Conservation (phyloP, 2,797 vertebrate species). For the Catharus ustulatus region DNA sequence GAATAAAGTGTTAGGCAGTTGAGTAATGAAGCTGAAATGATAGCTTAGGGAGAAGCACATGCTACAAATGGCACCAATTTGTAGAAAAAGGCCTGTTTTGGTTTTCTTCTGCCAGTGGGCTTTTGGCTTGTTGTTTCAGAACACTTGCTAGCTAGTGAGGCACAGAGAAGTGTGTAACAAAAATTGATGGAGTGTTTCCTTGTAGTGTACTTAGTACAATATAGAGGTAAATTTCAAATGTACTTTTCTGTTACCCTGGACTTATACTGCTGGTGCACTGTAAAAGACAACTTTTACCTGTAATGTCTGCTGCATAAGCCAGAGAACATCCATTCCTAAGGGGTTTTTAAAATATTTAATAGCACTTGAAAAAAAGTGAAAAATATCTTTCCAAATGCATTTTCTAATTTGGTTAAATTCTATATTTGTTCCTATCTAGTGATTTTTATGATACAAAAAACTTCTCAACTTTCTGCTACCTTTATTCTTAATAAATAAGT, state of each 20-base stretch:
- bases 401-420: not conserved
- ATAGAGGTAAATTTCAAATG: not conserved
- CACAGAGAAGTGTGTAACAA: not conserved
- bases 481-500: not conserved
- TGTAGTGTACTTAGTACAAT: not conserved
- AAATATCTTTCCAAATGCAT: not conserved
- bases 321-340: not conserved
- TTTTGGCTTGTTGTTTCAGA: not conserved
- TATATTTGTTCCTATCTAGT: not conserved
- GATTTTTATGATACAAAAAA: not conserved
- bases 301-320: not conserved
- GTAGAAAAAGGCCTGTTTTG: not conserved
- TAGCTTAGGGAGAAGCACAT: not conserved
- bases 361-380: not conserved
- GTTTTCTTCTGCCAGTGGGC: not conserved
- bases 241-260: not conserved
- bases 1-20: not conserved
- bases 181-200: not conserved
- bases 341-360: fast-evolving
- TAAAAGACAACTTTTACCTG: not conserved
- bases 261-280: not conserved
- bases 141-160: not conserved
- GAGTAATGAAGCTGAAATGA: not conserved
- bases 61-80: not conserved
- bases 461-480: not conserved